Conservation (phyloP, 2,888 invertebrate species). For the Pseudoips prasinana region DNA sequence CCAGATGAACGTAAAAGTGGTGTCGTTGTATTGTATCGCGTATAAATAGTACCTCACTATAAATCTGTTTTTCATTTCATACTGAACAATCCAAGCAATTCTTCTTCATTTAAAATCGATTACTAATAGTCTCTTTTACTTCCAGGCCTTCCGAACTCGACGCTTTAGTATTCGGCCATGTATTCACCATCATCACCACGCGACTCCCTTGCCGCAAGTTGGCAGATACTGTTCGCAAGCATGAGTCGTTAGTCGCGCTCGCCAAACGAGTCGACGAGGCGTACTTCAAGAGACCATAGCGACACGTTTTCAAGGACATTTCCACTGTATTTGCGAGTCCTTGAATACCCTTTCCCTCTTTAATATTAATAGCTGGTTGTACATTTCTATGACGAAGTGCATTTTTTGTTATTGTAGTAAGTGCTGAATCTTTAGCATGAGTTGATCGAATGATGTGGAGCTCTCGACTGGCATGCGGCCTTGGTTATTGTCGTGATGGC, state of each 20-base stretch:
- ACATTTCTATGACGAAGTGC: too few relatives aligned
- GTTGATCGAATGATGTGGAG: too few relatives aligned
- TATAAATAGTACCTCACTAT: too few relatives aligned
- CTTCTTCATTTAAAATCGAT: neutral
- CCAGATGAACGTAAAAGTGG: neutral
- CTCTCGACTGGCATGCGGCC: too few relatives aligned
- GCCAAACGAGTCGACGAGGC: slow-evolving; percentile 92
- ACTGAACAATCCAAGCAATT: too few relatives aligned
- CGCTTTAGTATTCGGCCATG: slow-evolving; percentile 97
- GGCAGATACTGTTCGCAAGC: slow-evolving; percentile 89
- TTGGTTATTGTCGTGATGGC: too few relatives aligned
- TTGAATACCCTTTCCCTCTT: too few relatives aligned
- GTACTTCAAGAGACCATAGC: slow-evolving; percentile 85
- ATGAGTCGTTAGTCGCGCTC: slow-evolving; percentile 89
- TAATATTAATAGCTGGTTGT: too few relatives aligned
- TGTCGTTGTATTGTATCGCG: neutral
- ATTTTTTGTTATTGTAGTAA: too few relatives aligned
- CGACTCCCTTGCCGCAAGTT: slow-evolving; percentile 91
- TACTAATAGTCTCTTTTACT: slow-evolving; percentile 28
- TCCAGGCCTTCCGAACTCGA: slow-evolving; percentile 96
- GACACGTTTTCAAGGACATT: slow-evolving; percentile 71
- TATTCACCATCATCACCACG: slow-evolving; percentile 97
- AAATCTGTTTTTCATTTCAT: too few relatives aligned
- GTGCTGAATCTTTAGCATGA: too few relatives aligned
- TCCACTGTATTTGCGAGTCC: slow-evolving; percentile 69